Conservation (phyloP, 2,797 vertebrate species). For the Discoglossus pictus region DNA sequence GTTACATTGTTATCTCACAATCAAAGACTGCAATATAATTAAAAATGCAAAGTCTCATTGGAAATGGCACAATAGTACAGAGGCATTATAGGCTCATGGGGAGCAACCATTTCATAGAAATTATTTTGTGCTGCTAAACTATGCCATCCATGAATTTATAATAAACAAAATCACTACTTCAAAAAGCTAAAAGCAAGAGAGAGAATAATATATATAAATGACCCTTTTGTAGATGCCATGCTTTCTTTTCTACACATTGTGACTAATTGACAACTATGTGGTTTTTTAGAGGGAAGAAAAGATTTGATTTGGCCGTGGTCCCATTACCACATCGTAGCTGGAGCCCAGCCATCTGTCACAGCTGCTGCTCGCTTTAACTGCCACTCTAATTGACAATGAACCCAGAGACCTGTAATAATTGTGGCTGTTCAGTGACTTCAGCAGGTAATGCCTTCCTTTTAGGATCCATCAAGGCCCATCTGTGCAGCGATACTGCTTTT, state of each 20-base stretch:
- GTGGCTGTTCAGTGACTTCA: slow-evolving; percentile 81
- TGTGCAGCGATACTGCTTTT: slow-evolving; percentile 64
- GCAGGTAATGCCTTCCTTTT: slow-evolving; percentile 91
- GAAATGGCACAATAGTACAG: slow-evolving; percentile 32
- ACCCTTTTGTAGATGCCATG: slow-evolving; percentile 55
- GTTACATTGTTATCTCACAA: slow-evolving; percentile 31
- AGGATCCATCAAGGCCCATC: slow-evolving; percentile 88
- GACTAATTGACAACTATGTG: slow-evolving; percentile 59
- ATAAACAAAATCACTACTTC: slow-evolving; percentile 60
- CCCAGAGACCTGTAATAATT: slow-evolving; percentile 85
- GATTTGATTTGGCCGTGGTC: slow-evolving; percentile 81
- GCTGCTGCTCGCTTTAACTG: slow-evolving; percentile 85
- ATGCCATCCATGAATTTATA: slow-evolving; percentile 57
- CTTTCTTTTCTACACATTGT: slow-evolving; percentile 43
- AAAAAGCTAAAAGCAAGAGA: slow-evolving; percentile 51
- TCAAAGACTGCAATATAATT: slow-evolving; percentile 39
- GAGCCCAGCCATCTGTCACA: slow-evolving; percentile 93
- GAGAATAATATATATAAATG: slow-evolving; percentile 56
- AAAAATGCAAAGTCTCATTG: slow-evolving; percentile 45
- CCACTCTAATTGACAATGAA: slow-evolving; percentile 94
- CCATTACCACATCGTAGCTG: slow-evolving; percentile 81
- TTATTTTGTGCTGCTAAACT: slow-evolving; percentile 51
- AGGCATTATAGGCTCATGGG: slow-evolving; percentile 45
- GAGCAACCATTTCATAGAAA: slow-evolving; percentile 54
- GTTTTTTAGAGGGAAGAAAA: slow-evolving; percentile 61